Conservation (phyloP, 2,113 vertebrate genomes). For the Trematomus loennbergii region DNA sequence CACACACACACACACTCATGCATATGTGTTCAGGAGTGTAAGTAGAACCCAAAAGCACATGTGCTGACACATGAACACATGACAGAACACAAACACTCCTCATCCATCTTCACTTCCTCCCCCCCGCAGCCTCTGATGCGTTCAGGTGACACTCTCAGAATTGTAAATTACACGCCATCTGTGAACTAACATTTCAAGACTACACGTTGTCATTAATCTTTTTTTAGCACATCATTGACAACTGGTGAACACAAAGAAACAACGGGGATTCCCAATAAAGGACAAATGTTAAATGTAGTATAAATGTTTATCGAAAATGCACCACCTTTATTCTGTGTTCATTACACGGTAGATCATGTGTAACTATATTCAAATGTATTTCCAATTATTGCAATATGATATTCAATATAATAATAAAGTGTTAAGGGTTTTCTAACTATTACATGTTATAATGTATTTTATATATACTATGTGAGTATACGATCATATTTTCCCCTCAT, state of each 20-base stretch:
- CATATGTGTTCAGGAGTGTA: not conserved
- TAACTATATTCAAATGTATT: too few relatives aligned
- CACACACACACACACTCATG: slow-evolving; percentile 5
- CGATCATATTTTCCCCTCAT: too few relatives aligned
- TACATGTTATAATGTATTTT: too few relatives aligned
- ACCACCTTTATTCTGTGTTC: too few relatives aligned
- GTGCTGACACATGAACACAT: slow-evolving; percentile 26
- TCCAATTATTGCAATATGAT: too few relatives aligned
- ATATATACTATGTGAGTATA: too few relatives aligned
- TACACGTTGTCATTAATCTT: not conserved
- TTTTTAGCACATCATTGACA: not conserved
- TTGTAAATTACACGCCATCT: not conserved
- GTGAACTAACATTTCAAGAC: not conserved
- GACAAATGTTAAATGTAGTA: too few relatives aligned
- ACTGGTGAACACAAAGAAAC: not conserved
- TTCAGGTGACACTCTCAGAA: slow-evolving; percentile 3
- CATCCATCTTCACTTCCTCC: not conserved
- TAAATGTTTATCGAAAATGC: too few relatives aligned
- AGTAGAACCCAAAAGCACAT: not conserved
- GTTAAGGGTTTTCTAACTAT: too few relatives aligned
- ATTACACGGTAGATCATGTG: too few relatives aligned
- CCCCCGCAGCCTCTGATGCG: not conserved
- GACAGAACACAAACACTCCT: slow-evolving; percentile 11
- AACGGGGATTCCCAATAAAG: too few relatives aligned
- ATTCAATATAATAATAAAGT: too few relatives aligned